These are phyloP conservation scores for Ceratina calcarata DNA, from an alignment of 1,140 invertebrate genomes.

Conservation along the genomic window DNA sequence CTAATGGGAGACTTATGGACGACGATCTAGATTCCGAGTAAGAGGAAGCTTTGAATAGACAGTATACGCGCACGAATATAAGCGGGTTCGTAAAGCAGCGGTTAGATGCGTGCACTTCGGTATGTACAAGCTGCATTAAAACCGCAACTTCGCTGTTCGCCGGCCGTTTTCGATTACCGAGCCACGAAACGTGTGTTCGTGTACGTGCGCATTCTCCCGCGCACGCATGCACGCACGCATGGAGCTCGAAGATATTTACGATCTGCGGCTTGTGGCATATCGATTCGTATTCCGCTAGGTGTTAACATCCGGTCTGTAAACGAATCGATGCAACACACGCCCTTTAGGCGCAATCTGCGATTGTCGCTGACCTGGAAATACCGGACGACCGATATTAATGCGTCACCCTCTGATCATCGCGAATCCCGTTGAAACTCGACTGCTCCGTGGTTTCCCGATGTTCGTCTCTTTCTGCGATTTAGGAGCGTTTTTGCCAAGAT, in stretches of 20 bases:
- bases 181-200: background rate
- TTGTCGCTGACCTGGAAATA: conserved; percentile 22
- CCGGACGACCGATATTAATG: conserved; percentile 14
- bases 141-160: conserved; percentile 51
- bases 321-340: conserved; percentile 42
- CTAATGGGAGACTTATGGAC: too few relatives aligned
- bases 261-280: conserved; percentile 59
- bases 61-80: background rate
- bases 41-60: background rate
- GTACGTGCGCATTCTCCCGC: background rate
- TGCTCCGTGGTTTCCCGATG: too few relatives aligned
- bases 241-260: conserved; percentile 56
- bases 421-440: background rate
- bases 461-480: too few relatives aligned
- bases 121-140: conserved; percentile 35
- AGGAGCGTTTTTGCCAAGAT: too few relatives aligned
- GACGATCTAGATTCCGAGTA: conserved; percentile 7
- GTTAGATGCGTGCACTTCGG: conserved; percentile 1
- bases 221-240: background rate
- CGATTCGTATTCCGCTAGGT: conserved; percentile 49
- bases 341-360: conserved; percentile 31
- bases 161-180: conserved; percentile 47
- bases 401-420: conserved; percentile 2
- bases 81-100: background rate
- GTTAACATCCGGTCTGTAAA: conserved; percentile 41